Evolutionary conservation across 1,140 invertebrate species (phyloP), one percentile per base, ranked within the genome.

Genomic region (Macrosteles quadrilineatus): DNA sequence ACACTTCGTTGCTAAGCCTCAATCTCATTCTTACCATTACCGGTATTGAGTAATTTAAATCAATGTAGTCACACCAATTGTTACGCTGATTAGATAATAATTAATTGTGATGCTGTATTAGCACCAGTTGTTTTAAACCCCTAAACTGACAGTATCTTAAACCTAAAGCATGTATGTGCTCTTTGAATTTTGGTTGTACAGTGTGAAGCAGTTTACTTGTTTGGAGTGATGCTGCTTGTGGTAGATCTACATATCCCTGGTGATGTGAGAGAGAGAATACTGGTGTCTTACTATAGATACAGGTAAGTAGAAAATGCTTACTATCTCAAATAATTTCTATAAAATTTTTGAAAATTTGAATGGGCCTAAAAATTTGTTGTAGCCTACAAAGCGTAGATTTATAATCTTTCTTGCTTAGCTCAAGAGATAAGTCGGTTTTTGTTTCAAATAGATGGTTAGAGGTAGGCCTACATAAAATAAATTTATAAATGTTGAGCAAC

Each of bases 211-310:
- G 81, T 98, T 1, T 98, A 95, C 81, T 83, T 99, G 43, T 98
- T 96, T 83, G 97, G 97, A 21, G 89, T 96, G 0, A 98, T 98
- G 88, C 80, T 99, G 9, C 80, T 98, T 2, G 82, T 97, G 23
- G 86, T 96, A 71, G 97, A 99, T 79, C 85, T 90, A 62, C 91
- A 94, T 76, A 93, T 99, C 76, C 91, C 96, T 73, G 97, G 96
- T 4, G 78, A 85, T 71, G 83, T 97, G 21, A 85, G 97, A 73
- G 97, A 99, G 82, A 87, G 94, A 73, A 85, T 99, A 66, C 82
- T 99, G 57, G 96, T 99, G 1, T 93, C 96, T 19, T 97, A 97
- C 81, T 96, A 97, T 79, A 86, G 97, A 70, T 96, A 97, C 77
- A 94, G 92, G 27, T 59, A 25, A 50, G 2, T 50, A 11, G 47